Conservation (phyloP, 2,113 vertebrate genomes). For the Malurus elegans region DNA sequence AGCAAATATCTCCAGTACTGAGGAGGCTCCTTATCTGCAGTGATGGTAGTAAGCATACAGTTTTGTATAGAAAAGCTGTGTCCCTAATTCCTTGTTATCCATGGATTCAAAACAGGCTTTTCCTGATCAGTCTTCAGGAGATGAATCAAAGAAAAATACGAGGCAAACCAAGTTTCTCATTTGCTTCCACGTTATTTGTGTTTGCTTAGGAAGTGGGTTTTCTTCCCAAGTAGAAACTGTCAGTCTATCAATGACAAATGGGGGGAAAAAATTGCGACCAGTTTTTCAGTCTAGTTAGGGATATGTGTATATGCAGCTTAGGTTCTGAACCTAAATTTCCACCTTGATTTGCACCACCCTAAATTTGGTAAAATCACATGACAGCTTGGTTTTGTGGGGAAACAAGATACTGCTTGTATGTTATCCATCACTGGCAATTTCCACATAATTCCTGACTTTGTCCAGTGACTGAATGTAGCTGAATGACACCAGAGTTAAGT, state of each 20-base stretch:
- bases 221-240: neutral
- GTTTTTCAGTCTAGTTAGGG: neutral
- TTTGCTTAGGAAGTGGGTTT: neutral
- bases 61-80: neutral
- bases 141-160: neutral
- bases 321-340: neutral
- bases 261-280: accelerated
- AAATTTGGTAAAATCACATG: neutral
- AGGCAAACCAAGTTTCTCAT: neutral
- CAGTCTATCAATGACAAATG: neutral
- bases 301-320: neutral
- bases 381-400: neutral
- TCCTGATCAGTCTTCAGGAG: neutral
- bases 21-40: neutral
- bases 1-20: neutral
- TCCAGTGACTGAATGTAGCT: neutral
- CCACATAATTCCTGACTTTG: neutral
- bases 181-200: neutral
- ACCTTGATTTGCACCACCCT: neutral
- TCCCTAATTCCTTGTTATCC: neutral
- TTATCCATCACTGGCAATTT: neutral
- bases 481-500: neutral
- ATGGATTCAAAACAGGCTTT: neutral
- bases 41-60: neutral
- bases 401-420: neutral